Evolutionary conservation across 2,797 vertebrate species (phyloP).

Genomic region (Leptoclinus maculatus): DNA sequence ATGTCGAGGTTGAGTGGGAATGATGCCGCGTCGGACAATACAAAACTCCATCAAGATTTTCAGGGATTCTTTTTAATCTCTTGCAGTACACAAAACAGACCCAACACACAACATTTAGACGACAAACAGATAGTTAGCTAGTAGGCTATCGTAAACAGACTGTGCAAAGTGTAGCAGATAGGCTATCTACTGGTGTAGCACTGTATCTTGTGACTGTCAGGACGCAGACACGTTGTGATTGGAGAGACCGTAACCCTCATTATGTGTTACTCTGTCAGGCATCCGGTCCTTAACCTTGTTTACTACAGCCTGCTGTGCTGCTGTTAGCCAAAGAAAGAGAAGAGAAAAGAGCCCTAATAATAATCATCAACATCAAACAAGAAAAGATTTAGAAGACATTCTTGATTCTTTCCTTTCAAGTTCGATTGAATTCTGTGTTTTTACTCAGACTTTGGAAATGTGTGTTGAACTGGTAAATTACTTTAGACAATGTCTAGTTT

Average conservation of each 20-base stretch:
- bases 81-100: neutral
- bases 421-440: neutral
- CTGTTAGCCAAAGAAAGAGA: neutral
- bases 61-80: neutral
- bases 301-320: neutral
- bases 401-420: neutral
- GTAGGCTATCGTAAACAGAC: neutral
- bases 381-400: neutral
- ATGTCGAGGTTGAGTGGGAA: neutral
- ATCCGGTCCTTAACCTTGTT: neutral
- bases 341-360: neutral
- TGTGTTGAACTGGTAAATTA: slow-evolving; percentile 3
- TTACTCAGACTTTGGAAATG: neutral
- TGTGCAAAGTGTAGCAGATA: slow-evolving; percentile 1
- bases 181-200: neutral
- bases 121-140: neutral
- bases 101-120: slow-evolving; percentile 4
- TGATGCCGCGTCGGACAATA: neutral
- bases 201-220: neutral
- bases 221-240: neutral
- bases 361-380: neutral
- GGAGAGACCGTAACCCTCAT: neutral
- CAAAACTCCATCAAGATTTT: neutral
- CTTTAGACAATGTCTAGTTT: neutral
- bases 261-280: neutral